Percentiles rank a stretch among this genome's conserved stretches.
These are phyloP conservation scores for Papilio demoleus DNA, from an alignment of 2,888 invertebrate genomes.

Conservation along the genomic window DNA sequence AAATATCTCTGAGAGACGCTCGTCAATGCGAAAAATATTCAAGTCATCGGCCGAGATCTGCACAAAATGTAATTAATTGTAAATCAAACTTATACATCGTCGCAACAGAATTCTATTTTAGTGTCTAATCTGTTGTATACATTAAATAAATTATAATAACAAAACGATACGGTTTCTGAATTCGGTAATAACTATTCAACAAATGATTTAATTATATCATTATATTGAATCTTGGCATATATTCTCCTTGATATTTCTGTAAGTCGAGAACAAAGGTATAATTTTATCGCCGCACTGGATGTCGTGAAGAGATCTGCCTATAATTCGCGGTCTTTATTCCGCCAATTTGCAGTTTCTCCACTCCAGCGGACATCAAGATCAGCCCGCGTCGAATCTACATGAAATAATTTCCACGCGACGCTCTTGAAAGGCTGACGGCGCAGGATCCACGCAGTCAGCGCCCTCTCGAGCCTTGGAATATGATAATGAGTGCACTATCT, in stretches of 20 bases:
- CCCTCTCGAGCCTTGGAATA: slow-evolving; percentile 48
- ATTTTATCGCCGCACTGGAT: background rate
- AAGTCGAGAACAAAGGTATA: slow-evolving; percentile 15
- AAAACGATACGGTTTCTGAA: slow-evolving; percentile 21
- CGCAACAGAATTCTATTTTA: slow-evolving; percentile 8
- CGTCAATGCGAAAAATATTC: slow-evolving; percentile 25
- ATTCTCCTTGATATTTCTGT: background rate
- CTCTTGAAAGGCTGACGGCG: slow-evolving; percentile 50
- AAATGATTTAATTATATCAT: slow-evolving; percentile 6
- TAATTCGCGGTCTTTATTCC: slow-evolving; percentile 35
- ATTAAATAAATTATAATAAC: slow-evolving; percentile 30
- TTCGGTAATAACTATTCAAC: slow-evolving; percentile 6
- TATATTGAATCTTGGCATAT: background rate
- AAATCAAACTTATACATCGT: slow-evolving; percentile 20
- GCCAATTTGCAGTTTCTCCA: slow-evolving; percentile 39
- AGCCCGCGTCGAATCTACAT: slow-evolving; percentile 37
- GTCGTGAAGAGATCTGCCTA: slow-evolving; percentile 3
- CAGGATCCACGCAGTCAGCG: slow-evolving; percentile 56
- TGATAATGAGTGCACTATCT: slow-evolving; percentile 70
- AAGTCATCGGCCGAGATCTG: slow-evolving; percentile 30
- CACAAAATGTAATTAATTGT: slow-evolving; percentile 21
- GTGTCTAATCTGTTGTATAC: slow-evolving; percentile 21
- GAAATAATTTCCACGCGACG: slow-evolving; percentile 42
- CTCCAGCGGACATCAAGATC: slow-evolving; percentile 36
- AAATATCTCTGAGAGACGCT: slow-evolving; percentile 17